Base-by-base conservation (phyloP, 1,140 invertebrate species). In the Trichonephila clavata region DNA sequence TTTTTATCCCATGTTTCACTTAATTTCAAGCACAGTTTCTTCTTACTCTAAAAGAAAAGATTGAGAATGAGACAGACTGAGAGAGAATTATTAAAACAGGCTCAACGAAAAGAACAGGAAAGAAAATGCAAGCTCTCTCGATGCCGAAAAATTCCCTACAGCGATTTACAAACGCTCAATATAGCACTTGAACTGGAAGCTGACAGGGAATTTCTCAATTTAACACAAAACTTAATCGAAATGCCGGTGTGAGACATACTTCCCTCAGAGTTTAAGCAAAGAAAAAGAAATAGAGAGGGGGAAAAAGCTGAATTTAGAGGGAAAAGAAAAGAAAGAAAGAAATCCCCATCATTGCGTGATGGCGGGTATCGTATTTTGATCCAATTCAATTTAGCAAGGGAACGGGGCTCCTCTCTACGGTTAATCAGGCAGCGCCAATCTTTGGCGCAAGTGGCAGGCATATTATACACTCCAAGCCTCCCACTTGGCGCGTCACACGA, bases 211-310 rank as follows among this genome's bases (percentile, higher is more conserved):
- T 92, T 92, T 92, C 91, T 92, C 91, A 92, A 92, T 92, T 92
- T 92, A 92, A 92, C 91, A 61, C 91, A 83, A 92, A 92, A 92
- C 91, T 92, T 92, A 92, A 92, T 92, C 91, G 91, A 92, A 92
- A 92, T 39, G 83, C 83, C 63, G 91, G n/a, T 59, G 80, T 43
- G 63, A 83, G 81, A 60, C 83, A 71, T 57, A 39, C 89, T 68
- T 59, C 32, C 27, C 57, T 90, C 27, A 60, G 27, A 88, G 86
- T 88, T 83, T n/a, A 83, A n/a, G 21, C 21, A 59, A 39, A 83
- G 10, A 24, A 59, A 24, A 20, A 6, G 20, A 43, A n/a, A 83
- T 16, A 21, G 65, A 68, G 24, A 65, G 65, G 50, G 21, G 65
- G 83, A 24, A 27, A 84, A 59, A 84, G 50, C 50, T 50, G 50